These are phyloP conservation scores for Cyprinus carpio DNA, from an alignment of 2,113 vertebrate species.

Conservation along the genomic window DNA sequence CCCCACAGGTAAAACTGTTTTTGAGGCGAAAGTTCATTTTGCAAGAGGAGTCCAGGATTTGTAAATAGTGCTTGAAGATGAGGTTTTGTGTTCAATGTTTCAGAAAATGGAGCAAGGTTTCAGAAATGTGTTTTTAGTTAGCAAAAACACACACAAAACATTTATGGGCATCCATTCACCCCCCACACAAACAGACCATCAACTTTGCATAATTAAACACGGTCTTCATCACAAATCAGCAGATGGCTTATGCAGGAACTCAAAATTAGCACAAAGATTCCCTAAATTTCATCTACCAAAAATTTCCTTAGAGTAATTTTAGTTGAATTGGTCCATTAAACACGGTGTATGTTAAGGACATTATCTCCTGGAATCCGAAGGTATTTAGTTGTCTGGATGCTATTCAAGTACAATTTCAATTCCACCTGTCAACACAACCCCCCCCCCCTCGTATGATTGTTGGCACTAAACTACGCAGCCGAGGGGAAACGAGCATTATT, in stretches of 20 bases:
- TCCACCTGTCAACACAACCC: slow-evolving; percentile 59
- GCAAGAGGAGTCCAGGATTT: no score
- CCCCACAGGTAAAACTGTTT: no score
- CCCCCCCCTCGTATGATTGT: slow-evolving; percentile 58
- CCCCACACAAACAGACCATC: background rate
- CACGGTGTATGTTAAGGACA: slow-evolving; percentile 59
- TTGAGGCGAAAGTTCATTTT: no score
- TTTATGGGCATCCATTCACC: background rate
- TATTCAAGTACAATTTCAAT: slow-evolving; percentile 74
- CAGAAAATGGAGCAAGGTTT: no score
- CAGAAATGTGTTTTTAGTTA: no score
- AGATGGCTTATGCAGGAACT: background rate
- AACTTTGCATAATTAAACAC: background rate
- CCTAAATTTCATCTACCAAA: slow-evolving; percentile 54
- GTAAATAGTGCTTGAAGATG: no score
- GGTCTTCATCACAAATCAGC: background rate
- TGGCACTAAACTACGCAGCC: slow-evolving; percentile 63
- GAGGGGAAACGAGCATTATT: slow-evolving; percentile 65
- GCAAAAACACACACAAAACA: no score
- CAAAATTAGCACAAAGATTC: slow-evolving; percentile 3
- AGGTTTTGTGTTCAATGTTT: no score
- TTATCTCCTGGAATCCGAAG: slow-evolving; percentile 59
- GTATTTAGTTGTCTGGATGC: slow-evolving; percentile 64
- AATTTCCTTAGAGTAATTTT: slow-evolving; percentile 48
- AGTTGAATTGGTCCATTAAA: slow-evolving; percentile 61